These are phyloP conservation scores for Pristionchus maxplancki DNA, from an alignment of 2,888 invertebrate genomes.

Conservation along the genomic window DNA sequence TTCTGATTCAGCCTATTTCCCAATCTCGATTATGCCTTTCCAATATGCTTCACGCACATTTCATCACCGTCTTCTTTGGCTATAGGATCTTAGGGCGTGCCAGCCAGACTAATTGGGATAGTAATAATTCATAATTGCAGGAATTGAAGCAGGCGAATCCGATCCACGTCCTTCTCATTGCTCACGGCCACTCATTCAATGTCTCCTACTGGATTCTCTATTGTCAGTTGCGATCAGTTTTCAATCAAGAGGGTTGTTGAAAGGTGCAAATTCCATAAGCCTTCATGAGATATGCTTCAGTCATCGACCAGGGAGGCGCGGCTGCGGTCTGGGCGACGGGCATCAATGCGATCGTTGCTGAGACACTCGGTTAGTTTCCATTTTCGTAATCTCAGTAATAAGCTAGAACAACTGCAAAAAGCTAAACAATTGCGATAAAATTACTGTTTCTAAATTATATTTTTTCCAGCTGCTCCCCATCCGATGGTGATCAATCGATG, in stretches of 20 bases:
- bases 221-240: slow-evolving; percentile 58
- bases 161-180: slow-evolving; percentile 71
- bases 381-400: too few relatives aligned
- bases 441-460: too few relatives aligned
- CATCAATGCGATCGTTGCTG: slow-evolving; percentile 68
- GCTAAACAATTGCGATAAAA: too few relatives aligned
- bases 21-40: neutral
- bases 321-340: slow-evolving; percentile 74
- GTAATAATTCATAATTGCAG: neutral
- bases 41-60: neutral
- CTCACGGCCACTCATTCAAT: slow-evolving; percentile 72
- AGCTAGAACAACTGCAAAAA: too few relatives aligned
- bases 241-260: neutral
- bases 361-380: slow-evolving; percentile 54
- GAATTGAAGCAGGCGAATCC: slow-evolving; percentile 68
- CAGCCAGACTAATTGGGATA: too few relatives aligned
- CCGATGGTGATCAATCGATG: slow-evolving; percentile 71
- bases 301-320: slow-evolving; percentile 69
- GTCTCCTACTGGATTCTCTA: slow-evolving; percentile 67
- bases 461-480: slow-evolving; percentile 59
- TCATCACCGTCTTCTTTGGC: too few relatives aligned
- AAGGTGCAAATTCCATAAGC: neutral
- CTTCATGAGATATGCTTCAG: slow-evolving; percentile 58
- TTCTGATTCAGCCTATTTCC: neutral
- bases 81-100: too few relatives aligned